A percentile compares a stretch with the other conserved stretches of the same genome.
phyloP scores from a whole-genome alignment of 2,113 vertebrate species.

The Plecturocebus donacophilus region DNA sequence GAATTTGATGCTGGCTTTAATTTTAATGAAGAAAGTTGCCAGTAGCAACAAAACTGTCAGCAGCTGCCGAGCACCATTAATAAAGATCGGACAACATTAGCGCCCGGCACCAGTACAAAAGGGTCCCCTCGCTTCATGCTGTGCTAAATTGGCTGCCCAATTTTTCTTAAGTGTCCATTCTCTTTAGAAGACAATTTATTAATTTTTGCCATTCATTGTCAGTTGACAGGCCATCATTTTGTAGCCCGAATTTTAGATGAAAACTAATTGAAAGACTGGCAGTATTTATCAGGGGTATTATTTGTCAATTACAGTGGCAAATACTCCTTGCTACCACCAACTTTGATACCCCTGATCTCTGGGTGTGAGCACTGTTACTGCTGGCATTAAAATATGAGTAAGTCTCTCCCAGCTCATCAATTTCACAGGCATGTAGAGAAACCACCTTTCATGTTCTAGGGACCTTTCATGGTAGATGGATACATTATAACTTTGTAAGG shows the following conservation, averaged over 20 bases:
- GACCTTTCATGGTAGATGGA: neutral
- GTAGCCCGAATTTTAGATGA: constrained; percentile 87
- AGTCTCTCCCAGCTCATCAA: constrained; percentile 59
- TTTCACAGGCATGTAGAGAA: constrained; percentile 33
- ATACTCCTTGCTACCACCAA: constrained; percentile 80
- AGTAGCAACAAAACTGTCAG: constrained; percentile 95
- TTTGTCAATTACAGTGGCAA: constrained; percentile 90
- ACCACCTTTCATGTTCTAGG: neutral
- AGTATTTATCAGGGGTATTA: constrained; percentile 94
- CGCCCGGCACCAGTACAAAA: constrained; percentile 87
- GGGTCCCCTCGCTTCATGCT: constrained; percentile 88
- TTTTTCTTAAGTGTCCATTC: constrained; percentile 93
- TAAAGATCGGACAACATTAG: constrained; percentile 90
- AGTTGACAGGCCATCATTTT: constrained; percentile 95
- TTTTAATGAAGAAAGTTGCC: constrained; percentile 94
- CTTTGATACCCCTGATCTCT: constrained; percentile 45
- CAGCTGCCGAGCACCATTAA: constrained; percentile 91
- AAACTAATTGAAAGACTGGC: constrained; percentile 96
- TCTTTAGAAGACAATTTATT: constrained; percentile 92
- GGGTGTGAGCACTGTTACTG: neutral
- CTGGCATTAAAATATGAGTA: constrained; percentile 73
- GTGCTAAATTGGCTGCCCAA: constrained; percentile 92
- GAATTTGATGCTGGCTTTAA: constrained; percentile 92
- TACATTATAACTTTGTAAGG: neutral
- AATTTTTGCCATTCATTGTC: constrained; percentile 92